Conservation (phyloP, 2,888 invertebrate species). For the Argyra leucocephala region DNA sequence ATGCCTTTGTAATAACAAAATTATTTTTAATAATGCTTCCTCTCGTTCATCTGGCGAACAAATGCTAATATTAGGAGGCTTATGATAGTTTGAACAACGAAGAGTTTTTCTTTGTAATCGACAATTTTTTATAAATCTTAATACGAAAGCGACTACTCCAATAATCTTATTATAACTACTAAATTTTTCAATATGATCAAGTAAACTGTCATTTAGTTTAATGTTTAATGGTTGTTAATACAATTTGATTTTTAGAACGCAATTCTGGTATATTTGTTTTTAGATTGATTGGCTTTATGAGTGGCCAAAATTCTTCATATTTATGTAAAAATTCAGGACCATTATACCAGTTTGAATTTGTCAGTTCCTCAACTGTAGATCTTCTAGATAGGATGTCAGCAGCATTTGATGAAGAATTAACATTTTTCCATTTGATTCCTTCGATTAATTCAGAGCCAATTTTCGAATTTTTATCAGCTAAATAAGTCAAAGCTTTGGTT, state of each 20-base stretch:
- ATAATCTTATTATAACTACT: slow-evolving; percentile 12
- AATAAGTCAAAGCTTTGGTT: neutral
- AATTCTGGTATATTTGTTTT: slow-evolving; percentile 8
- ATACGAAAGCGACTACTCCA: slow-evolving; percentile 15
- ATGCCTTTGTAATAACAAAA: slow-evolving; percentile 13
- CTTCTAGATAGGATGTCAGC: neutral
- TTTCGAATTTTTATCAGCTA: too few relatives aligned
- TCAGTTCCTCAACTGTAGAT: neutral
- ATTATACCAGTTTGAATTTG: neutral
- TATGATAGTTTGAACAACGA: too few relatives aligned
- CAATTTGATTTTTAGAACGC: neutral
- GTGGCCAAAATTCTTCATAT: neutral
- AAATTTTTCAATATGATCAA: slow-evolving; percentile 10
- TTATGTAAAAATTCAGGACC: neutral
- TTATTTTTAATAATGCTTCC: slow-evolving; percentile 14
- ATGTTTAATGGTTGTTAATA: too few relatives aligned
- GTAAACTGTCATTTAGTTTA: slow-evolving; percentile 7
- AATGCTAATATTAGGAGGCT: slow-evolving; percentile 5
- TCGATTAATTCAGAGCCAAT: neutral
- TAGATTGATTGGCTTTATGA: neutral
- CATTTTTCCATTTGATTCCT: neutral
- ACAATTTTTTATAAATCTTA: slow-evolving; percentile 14
- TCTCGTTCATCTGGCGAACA: slow-evolving; percentile 12
- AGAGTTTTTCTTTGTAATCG: neutral
- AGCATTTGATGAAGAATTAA: neutral